phyloP scores from a whole-genome alignment of 1,140 invertebrate genomes.

The Nasonia longicornis region DNA sequence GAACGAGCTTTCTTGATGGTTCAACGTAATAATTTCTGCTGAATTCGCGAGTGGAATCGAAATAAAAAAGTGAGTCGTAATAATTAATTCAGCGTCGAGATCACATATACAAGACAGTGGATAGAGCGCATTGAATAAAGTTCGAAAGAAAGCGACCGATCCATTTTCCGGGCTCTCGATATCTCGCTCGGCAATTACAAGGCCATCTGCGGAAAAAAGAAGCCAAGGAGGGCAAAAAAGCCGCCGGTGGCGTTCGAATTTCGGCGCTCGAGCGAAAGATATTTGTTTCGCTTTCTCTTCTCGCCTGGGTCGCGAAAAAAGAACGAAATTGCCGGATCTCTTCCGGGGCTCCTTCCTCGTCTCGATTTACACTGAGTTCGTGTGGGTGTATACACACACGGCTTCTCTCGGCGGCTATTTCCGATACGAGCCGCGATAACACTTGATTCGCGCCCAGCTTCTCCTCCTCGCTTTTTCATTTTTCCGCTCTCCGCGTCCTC shows the following conservation, averaged over 20 bases:
- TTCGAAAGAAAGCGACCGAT: not conserved
- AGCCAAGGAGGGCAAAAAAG: not conserved
- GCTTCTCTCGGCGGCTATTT: conserved; percentile 12
- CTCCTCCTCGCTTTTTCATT: conserved; percentile 8
- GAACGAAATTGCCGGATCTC: conserved; percentile 26
- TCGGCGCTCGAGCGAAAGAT: not conserved
- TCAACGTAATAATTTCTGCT: too few relatives aligned
- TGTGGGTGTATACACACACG: not conserved
- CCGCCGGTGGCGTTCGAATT: conserved; percentile 8
- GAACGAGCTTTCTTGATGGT: too few relatives aligned
- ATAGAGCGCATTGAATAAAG: not conserved
- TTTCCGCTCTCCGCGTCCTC: conserved; percentile 4
- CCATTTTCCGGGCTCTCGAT: not conserved
- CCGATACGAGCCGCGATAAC: conserved; percentile 28
- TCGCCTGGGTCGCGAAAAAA: too few relatives aligned
- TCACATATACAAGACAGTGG: not conserved
- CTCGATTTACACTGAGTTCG: conserved; percentile 19
- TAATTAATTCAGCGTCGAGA: not conserved
- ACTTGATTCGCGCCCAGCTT: conserved; percentile 20
- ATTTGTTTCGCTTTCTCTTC: conserved; percentile 17
- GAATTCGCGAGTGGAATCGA: too few relatives aligned
- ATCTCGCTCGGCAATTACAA: conserved; percentile 24
- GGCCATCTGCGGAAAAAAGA: not conserved
- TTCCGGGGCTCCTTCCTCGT: not conserved
- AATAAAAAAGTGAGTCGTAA: too few relatives aligned